Evolutionary conservation across 2,113 vertebrate genomes (phyloP).

Genomic region (Natator depressus): DNA sequence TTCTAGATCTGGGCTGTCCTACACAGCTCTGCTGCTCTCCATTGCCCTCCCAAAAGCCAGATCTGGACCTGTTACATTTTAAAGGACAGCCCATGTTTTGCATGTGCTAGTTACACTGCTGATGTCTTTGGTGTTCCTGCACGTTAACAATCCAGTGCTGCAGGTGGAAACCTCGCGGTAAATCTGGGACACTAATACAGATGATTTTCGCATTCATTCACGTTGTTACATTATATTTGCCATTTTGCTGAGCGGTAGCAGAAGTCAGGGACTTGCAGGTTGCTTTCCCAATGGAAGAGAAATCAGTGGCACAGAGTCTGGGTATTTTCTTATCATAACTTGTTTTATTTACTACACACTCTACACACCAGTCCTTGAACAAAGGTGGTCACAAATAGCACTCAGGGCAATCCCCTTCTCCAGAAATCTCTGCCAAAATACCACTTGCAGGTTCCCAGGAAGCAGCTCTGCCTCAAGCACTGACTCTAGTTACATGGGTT

Average conservation of each 20-base stretch:
- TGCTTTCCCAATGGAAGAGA: background rate
- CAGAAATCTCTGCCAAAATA: background rate
- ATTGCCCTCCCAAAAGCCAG: no score
- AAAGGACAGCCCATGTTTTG: no score
- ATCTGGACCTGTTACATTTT: no score
- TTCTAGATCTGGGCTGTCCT: no score
- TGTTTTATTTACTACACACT: background rate
- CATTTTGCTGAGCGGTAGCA: background rate
- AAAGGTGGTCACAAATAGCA: background rate
- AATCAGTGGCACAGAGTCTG: background rate
- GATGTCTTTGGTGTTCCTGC: no score
- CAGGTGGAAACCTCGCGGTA: background rate
- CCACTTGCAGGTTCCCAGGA: background rate
- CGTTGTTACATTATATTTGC: background rate
- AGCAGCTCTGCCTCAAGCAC: background rate
- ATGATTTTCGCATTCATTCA: background rate
- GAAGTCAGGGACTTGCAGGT: background rate
- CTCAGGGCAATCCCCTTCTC: background rate
- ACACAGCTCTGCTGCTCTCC: no score
- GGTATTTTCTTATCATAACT: background rate
- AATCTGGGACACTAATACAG: accelerated
- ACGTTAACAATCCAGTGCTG: background rate
- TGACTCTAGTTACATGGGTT: background rate
- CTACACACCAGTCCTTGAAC: background rate
- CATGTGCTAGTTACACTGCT: no score